Conservation (phyloP, 35 echinoderm and acorn worm species). For the Acanthaster planci region DNA sequence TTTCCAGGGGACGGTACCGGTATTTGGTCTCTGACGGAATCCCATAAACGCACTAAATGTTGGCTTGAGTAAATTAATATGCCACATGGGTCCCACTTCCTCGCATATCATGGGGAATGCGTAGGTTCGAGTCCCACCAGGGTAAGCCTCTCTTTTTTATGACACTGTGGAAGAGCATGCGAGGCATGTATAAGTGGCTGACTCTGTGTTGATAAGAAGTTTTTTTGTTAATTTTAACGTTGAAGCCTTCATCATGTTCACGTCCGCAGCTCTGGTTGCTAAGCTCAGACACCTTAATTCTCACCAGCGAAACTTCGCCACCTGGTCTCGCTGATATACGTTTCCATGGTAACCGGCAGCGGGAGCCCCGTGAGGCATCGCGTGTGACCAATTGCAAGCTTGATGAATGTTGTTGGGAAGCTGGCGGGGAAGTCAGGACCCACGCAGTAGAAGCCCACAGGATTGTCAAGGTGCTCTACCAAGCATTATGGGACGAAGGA, state of each 20-base stretch:
- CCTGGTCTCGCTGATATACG: background rate
- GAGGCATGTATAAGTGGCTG: background rate
- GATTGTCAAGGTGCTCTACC: conserved; percentile 15
- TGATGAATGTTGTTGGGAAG: background rate
- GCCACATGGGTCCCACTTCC: too few species aligned
- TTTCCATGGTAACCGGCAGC: background rate
- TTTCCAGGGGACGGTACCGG: too few species aligned
- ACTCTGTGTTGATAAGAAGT: background rate
- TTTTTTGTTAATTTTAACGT: background rate
- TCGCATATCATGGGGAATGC: too few species aligned
- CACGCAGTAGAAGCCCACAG: background rate
- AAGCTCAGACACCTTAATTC: conserved; percentile 19
- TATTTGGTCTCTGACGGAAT: too few species aligned
- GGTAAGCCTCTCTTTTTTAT: background rate
- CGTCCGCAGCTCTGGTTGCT: conserved; percentile 27
- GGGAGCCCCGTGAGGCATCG: background rate
- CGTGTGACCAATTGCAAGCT: background rate
- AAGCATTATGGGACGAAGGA: background rate
- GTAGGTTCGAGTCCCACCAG: too few species aligned
- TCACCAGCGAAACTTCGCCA: background rate
- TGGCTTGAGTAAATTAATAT: too few species aligned
- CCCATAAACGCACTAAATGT: too few species aligned
- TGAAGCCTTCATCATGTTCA: too few species aligned
- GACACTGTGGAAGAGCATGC: background rate
- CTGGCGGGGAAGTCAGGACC: too few species aligned